phyloP scores from a whole-genome alignment of 2,888 invertebrate species.

The Caenorhabditis sp. region DNA sequence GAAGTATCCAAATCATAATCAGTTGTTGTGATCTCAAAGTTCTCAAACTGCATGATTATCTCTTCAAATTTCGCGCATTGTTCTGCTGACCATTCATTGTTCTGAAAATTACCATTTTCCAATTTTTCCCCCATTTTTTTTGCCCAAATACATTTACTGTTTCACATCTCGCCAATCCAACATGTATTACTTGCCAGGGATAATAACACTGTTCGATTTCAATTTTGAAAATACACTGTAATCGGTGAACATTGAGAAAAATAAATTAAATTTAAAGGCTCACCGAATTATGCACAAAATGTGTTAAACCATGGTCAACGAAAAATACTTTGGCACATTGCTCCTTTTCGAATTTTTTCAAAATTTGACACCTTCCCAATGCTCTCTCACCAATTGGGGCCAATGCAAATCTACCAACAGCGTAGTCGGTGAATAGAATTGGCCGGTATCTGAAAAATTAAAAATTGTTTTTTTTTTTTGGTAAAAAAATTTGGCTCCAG shows the following conservation, averaged over 20 bases:
- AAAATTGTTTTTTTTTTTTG: too few relatives aligned
- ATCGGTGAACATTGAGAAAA: background rate
- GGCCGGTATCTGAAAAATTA: slow-evolving; percentile 1
- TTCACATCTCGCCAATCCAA: slow-evolving; percentile 13
- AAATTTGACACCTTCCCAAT: slow-evolving; percentile 36
- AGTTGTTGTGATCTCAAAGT: background rate
- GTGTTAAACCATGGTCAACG: slow-evolving; percentile 27
- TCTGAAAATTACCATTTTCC: background rate
- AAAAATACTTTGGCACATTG: slow-evolving; percentile 19
- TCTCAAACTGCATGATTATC: background rate
- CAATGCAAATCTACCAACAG: slow-evolving; percentile 24
- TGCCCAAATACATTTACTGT: background rate
- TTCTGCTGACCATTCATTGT: background rate
- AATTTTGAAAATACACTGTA: slow-evolving; percentile 25
- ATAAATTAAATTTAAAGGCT: background rate
- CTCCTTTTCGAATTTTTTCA: slow-evolving; percentile 4
- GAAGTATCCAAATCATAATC: background rate
- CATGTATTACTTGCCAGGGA: slow-evolving; percentile 37
- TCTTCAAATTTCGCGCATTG: background rate
- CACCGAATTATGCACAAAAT: slow-evolving; percentile 15
- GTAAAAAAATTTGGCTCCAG: too few relatives aligned
- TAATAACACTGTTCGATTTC: slow-evolving; percentile 5
- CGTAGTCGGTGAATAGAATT: slow-evolving; percentile 4
- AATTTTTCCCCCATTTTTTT: too few relatives aligned
- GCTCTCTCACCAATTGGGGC: slow-evolving; percentile 39